A percentile compares a stretch with the other conserved stretches of the same genome.
Conservation (phyloP, 1,140 invertebrate species). For the Drosophila rufa region DNA sequence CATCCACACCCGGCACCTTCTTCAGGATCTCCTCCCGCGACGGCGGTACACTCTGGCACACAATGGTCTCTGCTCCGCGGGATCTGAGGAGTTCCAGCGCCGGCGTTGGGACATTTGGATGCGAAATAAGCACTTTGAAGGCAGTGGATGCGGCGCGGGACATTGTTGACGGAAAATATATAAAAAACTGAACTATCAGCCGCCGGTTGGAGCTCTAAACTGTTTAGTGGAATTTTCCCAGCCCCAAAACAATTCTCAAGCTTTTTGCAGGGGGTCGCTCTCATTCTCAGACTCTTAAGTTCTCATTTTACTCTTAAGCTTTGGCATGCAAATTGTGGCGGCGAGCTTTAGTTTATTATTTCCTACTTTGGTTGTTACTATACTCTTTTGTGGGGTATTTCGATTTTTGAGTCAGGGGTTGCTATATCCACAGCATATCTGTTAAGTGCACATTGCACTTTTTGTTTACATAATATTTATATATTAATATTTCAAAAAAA, state of each 20-base stretch:
- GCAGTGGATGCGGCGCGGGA: slow-evolving; percentile 40
- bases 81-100: slow-evolving; percentile 84
- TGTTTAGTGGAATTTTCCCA: slow-evolving; percentile 19
- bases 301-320: slow-evolving; percentile 19
- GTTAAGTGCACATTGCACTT: too few relatives aligned
- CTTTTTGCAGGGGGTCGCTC: slow-evolving; percentile 30
- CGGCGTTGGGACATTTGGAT: slow-evolving; percentile 78
- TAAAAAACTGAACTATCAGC: slow-evolving; percentile 5
- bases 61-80: slow-evolving; percentile 72
- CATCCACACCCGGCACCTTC: slow-evolving; percentile 88
- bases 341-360: slow-evolving; percentile 17
- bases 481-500: background rate
- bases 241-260: slow-evolving; percentile 22
- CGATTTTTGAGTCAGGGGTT: background rate
- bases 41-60: slow-evolving; percentile 78
- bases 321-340: background rate
- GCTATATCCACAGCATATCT: background rate
- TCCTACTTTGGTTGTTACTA: slow-evolving; percentile 7
- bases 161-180: background rate
- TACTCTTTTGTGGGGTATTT: background rate
- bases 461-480: background rate
- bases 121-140: slow-evolving; percentile 85
- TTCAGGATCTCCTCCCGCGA: slow-evolving; percentile 86
- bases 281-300: slow-evolving; percentile 17
- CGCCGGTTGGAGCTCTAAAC: slow-evolving; percentile 15